phyloP scores from a whole-genome alignment of 2,888 invertebrate species.

The Drosophila lacicola region DNA sequence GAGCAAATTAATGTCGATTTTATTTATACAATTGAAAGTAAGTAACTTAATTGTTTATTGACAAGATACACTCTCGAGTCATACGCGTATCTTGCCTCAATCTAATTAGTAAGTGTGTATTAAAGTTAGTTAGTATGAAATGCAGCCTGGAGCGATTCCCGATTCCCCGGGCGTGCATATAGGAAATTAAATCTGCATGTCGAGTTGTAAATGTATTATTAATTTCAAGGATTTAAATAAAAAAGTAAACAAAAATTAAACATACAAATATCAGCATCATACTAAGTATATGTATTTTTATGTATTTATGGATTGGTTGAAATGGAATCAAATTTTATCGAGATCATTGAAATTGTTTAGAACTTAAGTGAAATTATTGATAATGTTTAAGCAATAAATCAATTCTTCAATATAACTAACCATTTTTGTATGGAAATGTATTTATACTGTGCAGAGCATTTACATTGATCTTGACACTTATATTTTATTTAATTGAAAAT shows the following conservation, averaged over 20 bases:
- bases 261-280: conserved; percentile 24
- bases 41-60: conserved; percentile 16
- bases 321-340: conserved; percentile 48
- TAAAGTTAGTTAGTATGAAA: conserved; percentile 67
- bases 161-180: conserved; percentile 4
- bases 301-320: conserved; percentile 43
- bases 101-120: conserved; percentile 22
- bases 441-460: no score
- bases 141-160: conserved; percentile 28
- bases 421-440: no score
- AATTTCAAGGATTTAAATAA: conserved; percentile 31
- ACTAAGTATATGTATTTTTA: conserved; percentile 35
- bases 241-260: background rate
- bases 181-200: conserved; percentile 33
- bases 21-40: conserved; percentile 43
- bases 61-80: conserved; percentile 1
- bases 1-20: conserved; percentile 57
- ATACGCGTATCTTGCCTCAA: conserved; percentile 1
- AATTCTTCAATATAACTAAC: conserved; percentile 65
- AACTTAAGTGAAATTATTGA: conserved; percentile 77
- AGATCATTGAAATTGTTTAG: conserved; percentile 79
- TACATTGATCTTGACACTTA: no score
- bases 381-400: conserved; percentile 80
- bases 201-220: conserved; percentile 47
- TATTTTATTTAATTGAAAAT: no score